A percentile compares a stretch with the other conserved stretches of the same genome.
phyloP scores from a whole-genome alignment of 2,113 vertebrate species.

The Oxyura jamaicensis region DNA sequence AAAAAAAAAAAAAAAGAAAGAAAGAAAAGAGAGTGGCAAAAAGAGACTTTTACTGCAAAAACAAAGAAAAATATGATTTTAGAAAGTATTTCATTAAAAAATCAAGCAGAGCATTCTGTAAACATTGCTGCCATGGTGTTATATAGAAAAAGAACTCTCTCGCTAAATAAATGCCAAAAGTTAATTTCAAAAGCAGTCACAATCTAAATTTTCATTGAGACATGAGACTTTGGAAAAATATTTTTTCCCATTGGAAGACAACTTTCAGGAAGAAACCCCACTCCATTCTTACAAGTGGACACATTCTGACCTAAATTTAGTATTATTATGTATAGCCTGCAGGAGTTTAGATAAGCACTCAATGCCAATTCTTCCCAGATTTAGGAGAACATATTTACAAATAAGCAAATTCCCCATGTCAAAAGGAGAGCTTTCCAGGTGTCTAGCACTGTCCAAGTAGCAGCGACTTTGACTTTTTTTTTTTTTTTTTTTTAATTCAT shows the following conservation, averaged over 20 bases:
- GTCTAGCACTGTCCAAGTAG: background rate
- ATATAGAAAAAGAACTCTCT: background rate
- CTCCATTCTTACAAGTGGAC: background rate
- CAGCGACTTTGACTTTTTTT: background rate
- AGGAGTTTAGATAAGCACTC: background rate
- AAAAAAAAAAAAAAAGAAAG: background rate
- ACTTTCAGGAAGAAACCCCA: background rate
- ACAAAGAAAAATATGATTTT: background rate
- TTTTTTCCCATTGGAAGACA: background rate
- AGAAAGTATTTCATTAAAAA: background rate
- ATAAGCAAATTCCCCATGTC: background rate
- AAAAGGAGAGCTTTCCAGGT: background rate
- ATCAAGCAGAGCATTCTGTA: background rate
- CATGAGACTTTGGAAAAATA: background rate
- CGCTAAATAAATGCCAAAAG: background rate
- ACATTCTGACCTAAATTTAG: background rate
- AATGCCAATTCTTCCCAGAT: background rate
- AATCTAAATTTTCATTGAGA: background rate
- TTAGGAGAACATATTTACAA: background rate
- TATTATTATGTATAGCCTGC: background rate
- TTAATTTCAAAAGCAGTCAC: background rate
- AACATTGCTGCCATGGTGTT: background rate
- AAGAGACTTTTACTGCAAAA: background rate
- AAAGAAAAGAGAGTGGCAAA: background rate
- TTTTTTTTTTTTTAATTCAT: background rate